Percentiles rank a stretch among this genome's conserved stretches.
phyloP scores from a whole-genome alignment of 1,140 invertebrate genomes.

The Lordiphosa clarofinis region DNA sequence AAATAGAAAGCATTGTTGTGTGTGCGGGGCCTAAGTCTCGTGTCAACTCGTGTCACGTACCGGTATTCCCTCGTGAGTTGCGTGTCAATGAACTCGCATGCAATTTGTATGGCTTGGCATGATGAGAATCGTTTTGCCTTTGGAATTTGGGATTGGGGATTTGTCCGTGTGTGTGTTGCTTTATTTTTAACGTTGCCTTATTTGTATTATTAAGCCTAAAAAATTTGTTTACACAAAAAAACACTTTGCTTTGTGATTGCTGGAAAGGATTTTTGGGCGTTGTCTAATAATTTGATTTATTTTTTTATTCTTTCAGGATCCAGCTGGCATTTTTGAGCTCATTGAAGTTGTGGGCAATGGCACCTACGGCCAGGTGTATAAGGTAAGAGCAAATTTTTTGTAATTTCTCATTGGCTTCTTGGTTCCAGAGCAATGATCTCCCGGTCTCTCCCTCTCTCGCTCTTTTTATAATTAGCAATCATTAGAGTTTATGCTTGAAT shows the following conservation, averaged over 20 bases:
- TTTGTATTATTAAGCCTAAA: constrained; percentile 65
- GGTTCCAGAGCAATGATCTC: constrained; percentile 8
- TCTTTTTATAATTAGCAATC: constrained; percentile 70
- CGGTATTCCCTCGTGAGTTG: constrained; percentile 28
- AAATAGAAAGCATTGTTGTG: constrained; percentile 46
- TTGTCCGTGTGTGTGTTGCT: constrained; percentile 33
- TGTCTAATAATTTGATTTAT: constrained; percentile 54
- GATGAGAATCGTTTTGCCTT: constrained; percentile 1
- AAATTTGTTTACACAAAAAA: constrained; percentile 68
- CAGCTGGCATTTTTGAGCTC: constrained; percentile 99
- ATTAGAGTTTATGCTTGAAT: constrained; percentile 71
- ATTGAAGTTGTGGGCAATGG: constrained; percentile 99
- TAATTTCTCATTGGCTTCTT: constrained; percentile 5
- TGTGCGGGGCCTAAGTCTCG: constrained; percentile 2
- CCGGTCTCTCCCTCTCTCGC: constrained; percentile 23
- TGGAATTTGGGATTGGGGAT: constrained; percentile 37
- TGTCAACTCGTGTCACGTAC: constrained; percentile 22
- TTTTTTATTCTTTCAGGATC: constrained; percentile 88
- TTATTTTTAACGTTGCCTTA: constrained; percentile 67
- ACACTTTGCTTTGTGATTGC: background rate
- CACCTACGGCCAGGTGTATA: constrained; percentile 99
- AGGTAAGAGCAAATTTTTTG: constrained; percentile 84
- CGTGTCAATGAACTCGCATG: constrained; percentile 74
- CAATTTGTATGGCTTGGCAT: constrained; percentile 65
- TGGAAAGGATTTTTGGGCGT: constrained; percentile 25